phyloP scores from a whole-genome alignment of 2,113 vertebrate species.

The Papio anubis region DNA sequence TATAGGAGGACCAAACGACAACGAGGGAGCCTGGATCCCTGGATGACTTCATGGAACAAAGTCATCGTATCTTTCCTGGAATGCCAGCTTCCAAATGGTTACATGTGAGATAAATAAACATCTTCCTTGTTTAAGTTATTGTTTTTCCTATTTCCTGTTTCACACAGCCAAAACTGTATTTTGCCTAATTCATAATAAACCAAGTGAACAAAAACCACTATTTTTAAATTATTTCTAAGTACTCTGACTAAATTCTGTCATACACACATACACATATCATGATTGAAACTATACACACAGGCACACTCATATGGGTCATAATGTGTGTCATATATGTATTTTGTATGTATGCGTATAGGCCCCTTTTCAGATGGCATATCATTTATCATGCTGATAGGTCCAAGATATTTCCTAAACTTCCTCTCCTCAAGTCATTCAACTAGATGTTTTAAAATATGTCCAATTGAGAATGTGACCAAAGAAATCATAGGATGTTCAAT shows the following conservation, averaged over 20 bases:
- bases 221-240: not conserved
- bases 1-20: not conserved
- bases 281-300: not conserved
- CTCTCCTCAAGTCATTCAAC: not conserved
- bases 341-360: not conserved
- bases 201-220: not conserved
- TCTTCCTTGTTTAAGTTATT: not conserved
- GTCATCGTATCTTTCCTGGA: not conserved
- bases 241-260: not conserved
- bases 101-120: not conserved
- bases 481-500: not conserved
- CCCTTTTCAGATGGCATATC: not conserved
- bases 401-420: not conserved
- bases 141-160: not conserved
- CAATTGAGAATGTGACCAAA: not conserved
- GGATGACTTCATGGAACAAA: not conserved
- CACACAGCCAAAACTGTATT: not conserved
- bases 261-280: fast-evolving
- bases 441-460: not conserved
- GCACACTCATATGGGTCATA: not conserved
- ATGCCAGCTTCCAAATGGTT: not conserved
- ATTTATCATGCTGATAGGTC: not conserved
- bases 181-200: not conserved
- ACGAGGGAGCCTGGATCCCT: not conserved
- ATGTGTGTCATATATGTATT: not conserved